Conservation (phyloP, 2,888 invertebrate species). For the Malthinus flaveolus region DNA sequence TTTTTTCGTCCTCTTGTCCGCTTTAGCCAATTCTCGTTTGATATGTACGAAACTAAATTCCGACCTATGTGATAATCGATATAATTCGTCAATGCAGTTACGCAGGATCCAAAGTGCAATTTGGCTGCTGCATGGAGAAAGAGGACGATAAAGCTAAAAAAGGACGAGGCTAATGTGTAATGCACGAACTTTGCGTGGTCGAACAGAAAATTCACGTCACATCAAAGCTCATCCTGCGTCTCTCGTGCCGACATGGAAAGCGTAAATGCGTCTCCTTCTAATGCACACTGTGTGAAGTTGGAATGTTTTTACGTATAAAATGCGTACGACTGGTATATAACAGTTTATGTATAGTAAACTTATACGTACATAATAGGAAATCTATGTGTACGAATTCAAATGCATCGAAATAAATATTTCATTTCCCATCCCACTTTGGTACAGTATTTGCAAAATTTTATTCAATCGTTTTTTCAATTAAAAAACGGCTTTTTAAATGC, state of each 20-base stretch:
- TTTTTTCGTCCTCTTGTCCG: too few species aligned
- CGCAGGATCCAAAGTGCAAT: constrained; percentile 38
- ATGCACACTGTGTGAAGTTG: background rate
- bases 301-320: constrained; percentile 6
- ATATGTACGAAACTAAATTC: constrained; percentile 31
- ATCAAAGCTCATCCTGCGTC: constrained; percentile 3
- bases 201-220: background rate
- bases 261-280: background rate
- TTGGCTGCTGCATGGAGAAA: constrained; percentile 29
- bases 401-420: constrained; percentile 19
- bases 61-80: constrained; percentile 29
- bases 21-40: background rate
- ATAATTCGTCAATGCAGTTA: constrained; percentile 40
- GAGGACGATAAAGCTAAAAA: constrained; percentile 28
- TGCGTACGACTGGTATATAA: constrained; percentile 19
- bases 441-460: constrained; percentile 17
- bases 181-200: constrained; percentile 9
- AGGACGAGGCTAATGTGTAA: constrained; percentile 27
- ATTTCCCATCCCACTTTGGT: constrained; percentile 8
- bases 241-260: background rate
- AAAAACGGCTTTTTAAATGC: too few species aligned
- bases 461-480: background rate
- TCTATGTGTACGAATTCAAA: constrained; percentile 12
- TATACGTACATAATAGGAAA: constrained; percentile 8
- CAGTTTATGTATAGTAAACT: constrained; percentile 9